These are phyloP conservation scores for Sitta europaea DNA, from an alignment of 2,113 vertebrate species.

Conservation along the genomic window DNA sequence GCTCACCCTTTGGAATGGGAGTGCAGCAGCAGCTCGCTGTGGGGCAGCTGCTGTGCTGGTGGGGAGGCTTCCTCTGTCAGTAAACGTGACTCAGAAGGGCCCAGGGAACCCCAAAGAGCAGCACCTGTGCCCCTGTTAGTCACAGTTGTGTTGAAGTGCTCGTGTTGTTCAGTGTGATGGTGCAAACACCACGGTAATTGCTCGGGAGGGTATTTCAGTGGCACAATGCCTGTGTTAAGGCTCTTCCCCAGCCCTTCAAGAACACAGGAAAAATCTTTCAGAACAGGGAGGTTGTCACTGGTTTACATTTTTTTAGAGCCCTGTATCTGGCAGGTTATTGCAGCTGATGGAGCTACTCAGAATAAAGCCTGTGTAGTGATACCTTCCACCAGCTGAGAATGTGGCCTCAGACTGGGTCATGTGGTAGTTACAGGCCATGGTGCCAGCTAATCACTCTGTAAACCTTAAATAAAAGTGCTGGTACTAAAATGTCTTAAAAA, in stretches of 20 bases:
- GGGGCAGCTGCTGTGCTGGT: neutral
- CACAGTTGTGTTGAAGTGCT: neutral
- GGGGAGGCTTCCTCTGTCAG: neutral
- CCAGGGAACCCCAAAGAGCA: neutral
- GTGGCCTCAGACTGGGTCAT: neutral
- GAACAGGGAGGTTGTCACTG: neutral
- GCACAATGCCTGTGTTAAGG: neutral
- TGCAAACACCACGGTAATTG: accelerated
- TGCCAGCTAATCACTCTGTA: neutral
- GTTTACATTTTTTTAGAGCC: neutral
- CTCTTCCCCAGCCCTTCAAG: neutral
- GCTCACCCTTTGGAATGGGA: neutral
- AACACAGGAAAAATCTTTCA: neutral
- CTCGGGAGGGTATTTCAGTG: neutral
- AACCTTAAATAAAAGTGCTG: neutral
- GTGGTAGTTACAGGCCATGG: neutral
- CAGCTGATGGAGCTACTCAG: accelerated
- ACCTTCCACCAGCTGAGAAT: neutral
- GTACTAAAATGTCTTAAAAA: neutral
- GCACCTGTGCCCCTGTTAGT: neutral
- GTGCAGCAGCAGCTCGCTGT: accelerated
- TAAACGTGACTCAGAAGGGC: neutral
- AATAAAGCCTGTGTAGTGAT: neutral
- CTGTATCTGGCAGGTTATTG: neutral
- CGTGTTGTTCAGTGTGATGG: accelerated